Base-by-base conservation (phyloP, 2,888 invertebrate species). In the Drosophila yooni region DNA sequence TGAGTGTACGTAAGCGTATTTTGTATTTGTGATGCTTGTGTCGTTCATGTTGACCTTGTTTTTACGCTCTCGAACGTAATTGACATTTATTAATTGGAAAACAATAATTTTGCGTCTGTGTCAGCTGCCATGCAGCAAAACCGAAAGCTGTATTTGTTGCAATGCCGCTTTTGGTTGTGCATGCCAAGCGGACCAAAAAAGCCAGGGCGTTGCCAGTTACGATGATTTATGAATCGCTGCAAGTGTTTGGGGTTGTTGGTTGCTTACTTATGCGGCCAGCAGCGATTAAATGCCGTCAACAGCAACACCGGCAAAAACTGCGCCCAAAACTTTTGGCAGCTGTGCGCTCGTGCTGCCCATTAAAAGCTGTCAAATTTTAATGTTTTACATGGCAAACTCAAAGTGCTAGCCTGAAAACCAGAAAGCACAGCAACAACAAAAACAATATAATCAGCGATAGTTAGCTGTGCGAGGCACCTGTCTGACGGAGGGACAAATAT, bases 81-180 rank as follows among this genome's bases (percentile, higher is more conserved):
- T 88, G 88, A 88, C 88, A 84, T 88, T 90, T 88, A 88, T 88
- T 88, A 88, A 88, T 88, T 88, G 90, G 90, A 86, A 89, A 88
- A 88, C 90, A 88, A 88, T 88, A 88, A 88, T 88, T 88, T 64
- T 33, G 15, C 38, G 70, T 63, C 64, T 57, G 50, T 86, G 82
- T 78, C 87, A 86, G 70, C 65, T 80, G 74, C 74, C 74, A 68
- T 29, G 68, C 60, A 27, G 27, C 54, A 27, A 56, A 38, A 56
- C 38, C 38, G 43, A 34, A 52, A 57, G 34, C 43, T 31, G 48
- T 29, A 38, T 40, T 40, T 65, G 59, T 25, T 46, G 56, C 71
- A 59, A 46, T 59, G 40, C 43, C 65, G 57, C 52, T 61, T 63
- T 64, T 59, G 65, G 72, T 65, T 46, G 46, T 57, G 52, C 51